These are phyloP conservation scores for Rugalucina vietnamica DNA, from an alignment of 2,888 invertebrate genomes.

Conservation along the genomic window DNA sequence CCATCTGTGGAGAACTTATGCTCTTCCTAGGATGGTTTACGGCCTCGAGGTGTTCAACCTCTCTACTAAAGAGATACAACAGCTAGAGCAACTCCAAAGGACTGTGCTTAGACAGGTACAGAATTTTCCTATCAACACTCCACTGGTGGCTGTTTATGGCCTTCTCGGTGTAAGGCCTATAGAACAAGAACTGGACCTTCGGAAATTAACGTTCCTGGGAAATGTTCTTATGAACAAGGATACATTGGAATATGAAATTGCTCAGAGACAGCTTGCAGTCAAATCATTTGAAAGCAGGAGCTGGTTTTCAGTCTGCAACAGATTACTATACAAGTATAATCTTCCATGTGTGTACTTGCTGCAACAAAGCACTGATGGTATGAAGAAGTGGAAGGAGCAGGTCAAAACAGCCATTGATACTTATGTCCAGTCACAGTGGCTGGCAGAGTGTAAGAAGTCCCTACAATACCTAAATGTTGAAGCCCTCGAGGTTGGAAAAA, in stretches of 20 bases:
- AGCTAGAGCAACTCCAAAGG: background rate
- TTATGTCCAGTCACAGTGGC: background rate
- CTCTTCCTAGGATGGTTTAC: background rate
- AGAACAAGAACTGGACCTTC: background rate
- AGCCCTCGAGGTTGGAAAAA: background rate
- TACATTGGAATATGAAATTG: background rate
- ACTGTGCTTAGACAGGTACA: background rate
- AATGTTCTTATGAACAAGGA: background rate
- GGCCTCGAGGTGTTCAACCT: background rate
- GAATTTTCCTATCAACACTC: background rate
- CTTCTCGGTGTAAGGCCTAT: background rate
- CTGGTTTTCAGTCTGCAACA: background rate
- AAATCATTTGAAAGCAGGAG: background rate
- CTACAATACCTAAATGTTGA: background rate
- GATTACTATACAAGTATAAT: background rate
- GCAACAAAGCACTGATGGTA: background rate
- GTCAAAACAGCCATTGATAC: background rate
- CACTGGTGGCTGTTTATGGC: background rate
- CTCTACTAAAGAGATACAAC: background rate
- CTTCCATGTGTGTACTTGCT: background rate
- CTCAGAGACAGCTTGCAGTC: background rate
- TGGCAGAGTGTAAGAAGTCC: background rate
- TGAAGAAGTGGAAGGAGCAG: background rate
- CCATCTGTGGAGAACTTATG: background rate
- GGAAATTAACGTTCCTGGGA: background rate